A percentile compares a stretch with the other conserved stretches of the same genome.
Evolutionary conservation across 1,140 invertebrate species (phyloP).

Genomic region (Temnothorax longispinosus): DNA sequence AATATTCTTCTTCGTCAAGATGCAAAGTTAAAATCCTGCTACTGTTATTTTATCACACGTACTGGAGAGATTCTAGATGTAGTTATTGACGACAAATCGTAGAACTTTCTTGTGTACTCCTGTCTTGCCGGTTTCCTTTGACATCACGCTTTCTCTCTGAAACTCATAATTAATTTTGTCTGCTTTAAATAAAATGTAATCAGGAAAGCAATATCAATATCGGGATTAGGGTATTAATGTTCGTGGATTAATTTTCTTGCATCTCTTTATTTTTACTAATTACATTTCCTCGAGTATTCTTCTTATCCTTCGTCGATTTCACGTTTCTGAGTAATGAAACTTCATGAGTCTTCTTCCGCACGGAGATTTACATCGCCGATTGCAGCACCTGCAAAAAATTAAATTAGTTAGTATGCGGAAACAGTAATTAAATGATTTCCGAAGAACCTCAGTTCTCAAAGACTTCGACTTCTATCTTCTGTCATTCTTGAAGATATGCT

Average conservation of each 20-base stretch:
- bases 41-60: neutral
- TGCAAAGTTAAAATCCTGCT: neutral
- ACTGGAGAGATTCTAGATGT: neutral
- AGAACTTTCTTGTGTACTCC: neutral
- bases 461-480: neutral
- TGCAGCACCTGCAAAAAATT: constrained; percentile 73
- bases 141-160: neutral
- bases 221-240: neutral
- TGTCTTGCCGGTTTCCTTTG: neutral
- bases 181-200: constrained; percentile 4
- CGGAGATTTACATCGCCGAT: neutral
- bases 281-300: neutral
- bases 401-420: constrained; percentile 68
- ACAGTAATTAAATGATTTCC: neutral
- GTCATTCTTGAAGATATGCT: neutral
- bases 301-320: neutral
- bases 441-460: neutral
- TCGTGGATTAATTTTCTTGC: neutral
- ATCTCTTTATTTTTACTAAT: constrained; percentile 24
- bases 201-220: neutral
- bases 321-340: neutral
- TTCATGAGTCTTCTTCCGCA: neutral
- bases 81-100: neutral
- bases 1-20: constrained; percentile 11
- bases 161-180: constrained; percentile 30